These are phyloP conservation scores for Ceuthmochares aereus DNA, from an alignment of 2,113 vertebrate species.

Conservation along the genomic window DNA sequence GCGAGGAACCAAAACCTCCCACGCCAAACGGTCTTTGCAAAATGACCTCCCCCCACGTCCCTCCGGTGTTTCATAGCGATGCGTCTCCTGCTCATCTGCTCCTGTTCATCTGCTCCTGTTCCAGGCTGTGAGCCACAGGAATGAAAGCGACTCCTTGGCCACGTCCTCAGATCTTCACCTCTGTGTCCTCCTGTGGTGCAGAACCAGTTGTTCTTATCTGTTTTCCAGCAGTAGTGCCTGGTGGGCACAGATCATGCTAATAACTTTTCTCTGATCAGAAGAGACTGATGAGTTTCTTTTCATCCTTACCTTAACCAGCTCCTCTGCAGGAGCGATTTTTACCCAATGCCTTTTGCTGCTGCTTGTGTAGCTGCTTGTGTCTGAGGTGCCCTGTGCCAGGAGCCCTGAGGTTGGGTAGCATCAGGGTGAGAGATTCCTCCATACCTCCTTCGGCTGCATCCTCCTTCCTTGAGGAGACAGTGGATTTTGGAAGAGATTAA, in stretches of 20 bases:
- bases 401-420: neutral
- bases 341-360: neutral
- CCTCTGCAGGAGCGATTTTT: neutral
- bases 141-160: neutral
- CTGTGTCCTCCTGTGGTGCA: neutral
- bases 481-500: neutral
- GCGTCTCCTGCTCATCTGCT: neutral
- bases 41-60: no score
- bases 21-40: neutral
- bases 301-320: neutral
- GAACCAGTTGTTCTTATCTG: neutral
- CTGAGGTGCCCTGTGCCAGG: neutral
- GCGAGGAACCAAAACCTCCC: neutral
- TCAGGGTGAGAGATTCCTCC: neutral
- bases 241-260: neutral
- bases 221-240: neutral
- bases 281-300: neutral
- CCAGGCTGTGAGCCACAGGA: neutral
- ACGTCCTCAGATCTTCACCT: accelerated
- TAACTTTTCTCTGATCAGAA: neutral
- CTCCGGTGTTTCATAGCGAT: accelerated
- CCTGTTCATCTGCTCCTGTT: neutral
- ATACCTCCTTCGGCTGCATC: neutral
- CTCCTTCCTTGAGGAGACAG: neutral
- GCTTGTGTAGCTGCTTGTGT: neutral